Evolutionary conservation across 2,113 vertebrate genomes (phyloP), one percentile per base, ranked within the genome.

Genomic region (Periophthalmodon schlosseri): DNA sequence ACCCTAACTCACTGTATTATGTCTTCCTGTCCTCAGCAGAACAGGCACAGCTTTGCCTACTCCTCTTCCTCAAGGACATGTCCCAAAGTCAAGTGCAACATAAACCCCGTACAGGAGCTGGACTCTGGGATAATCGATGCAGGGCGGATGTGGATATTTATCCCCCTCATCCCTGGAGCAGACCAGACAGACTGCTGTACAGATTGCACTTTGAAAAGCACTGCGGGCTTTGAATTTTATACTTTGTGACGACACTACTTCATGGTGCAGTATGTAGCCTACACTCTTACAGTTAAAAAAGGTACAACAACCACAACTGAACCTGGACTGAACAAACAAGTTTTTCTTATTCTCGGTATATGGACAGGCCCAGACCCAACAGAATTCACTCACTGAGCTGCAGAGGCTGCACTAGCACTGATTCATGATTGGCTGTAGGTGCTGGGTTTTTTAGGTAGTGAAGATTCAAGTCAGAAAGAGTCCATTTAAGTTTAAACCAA

Each of bases 1-100:
- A 65, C 66, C 28, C 12, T 4, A 58, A 63, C 46, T 44, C 18
- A 75, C 46, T 68, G 2, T 47, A 28, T 28, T 28, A 3, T 28
- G 28, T 28, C 28, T 28, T 71, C 7, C 3, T 65, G 56, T 36
- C 68, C 80, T 81, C 73, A 47, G 70, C 34, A 63, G 28, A 52
- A 23, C n/a, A 0, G n/a, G 0, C 24, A 28, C 68, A 20, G 54
- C 76, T 68, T 72, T 44, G 5, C 70, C 63, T 60, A 4, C 57
- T 57, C 52, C 70, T 76, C 70, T 34, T 18, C 34, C 68, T 73
- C 34, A 78, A 88, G 77, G 83, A 73, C 76, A 0, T 68, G 39
- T 74, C 3, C 28, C 77, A 87, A 87, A 82, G 86, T 88, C 78
- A 86, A 74, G 74, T 20, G 57, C 65, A 84, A 76, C 72, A 81